Evolutionary conservation across 2,888 invertebrate genomes (phyloP).

Genomic region (Eupithecia vulgata): DNA sequence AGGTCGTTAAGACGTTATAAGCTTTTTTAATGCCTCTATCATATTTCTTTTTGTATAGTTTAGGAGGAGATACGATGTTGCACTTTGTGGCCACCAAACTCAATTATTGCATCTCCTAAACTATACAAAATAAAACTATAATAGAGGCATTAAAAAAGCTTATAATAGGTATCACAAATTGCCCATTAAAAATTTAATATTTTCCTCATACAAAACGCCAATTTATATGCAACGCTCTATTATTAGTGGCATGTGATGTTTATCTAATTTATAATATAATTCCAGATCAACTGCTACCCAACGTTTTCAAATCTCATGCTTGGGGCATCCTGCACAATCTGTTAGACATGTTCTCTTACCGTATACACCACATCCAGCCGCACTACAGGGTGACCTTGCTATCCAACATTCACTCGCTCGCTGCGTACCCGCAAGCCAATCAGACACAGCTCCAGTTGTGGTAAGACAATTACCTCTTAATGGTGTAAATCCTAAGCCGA

Average conservation of each 20-base stretch:
- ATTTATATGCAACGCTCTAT: no score
- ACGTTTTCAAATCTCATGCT: constrained; percentile 95
- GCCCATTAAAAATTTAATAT: no score
- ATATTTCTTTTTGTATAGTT: no score
- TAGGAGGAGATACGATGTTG: no score
- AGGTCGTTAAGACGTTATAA: no score
- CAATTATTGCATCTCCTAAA: no score
- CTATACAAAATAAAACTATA: no score
- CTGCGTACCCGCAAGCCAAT: constrained; percentile 96
- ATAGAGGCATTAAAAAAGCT: no score
- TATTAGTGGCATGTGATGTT: background rate
- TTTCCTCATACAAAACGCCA: no score
- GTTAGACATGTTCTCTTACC: constrained; percentile 97
- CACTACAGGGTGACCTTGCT: constrained; percentile 97
- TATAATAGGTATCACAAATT: no score
- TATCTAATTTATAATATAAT: background rate
- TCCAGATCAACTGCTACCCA: constrained; percentile 92
- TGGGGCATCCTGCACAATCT: constrained; percentile 98
- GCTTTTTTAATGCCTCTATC: no score
- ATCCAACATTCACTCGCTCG: constrained; percentile 95
- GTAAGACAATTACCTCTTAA: constrained; percentile 65
- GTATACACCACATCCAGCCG: constrained; percentile 98
- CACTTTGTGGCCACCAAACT: no score
- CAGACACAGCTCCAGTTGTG: constrained; percentile 97
- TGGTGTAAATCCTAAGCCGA: background rate